phyloP scores from a whole-genome alignment of 37 sponge, comb jelly and placozoan genomes.

The Eunapius fragilis region DNA sequence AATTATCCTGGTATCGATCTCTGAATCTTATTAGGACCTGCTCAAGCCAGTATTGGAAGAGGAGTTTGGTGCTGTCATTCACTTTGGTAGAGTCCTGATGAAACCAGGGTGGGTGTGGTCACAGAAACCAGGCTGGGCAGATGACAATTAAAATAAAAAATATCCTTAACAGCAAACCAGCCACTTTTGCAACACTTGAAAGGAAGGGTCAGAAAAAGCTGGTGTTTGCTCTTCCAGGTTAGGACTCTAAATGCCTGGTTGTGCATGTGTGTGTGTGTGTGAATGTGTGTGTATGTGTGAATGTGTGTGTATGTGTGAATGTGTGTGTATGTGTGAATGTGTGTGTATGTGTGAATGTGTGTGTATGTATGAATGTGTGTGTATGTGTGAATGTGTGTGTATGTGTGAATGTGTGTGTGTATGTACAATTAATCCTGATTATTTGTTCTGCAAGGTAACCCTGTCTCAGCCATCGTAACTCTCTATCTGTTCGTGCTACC shows the following conservation, averaged over 20 bases:
- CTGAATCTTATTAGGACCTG: constrained; percentile 54
- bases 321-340: constrained; percentile 4
- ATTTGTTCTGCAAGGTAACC: constrained; percentile 76
- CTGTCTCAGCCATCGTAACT: constrained; percentile 94
- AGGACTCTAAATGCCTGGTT: neutral
- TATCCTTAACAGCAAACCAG: constrained; percentile 96
- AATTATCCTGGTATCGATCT: neutral
- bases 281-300: neutral
- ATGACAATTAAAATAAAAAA: too few relatives aligned
- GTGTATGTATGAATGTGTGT: neutral
- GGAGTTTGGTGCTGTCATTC: constrained; percentile 73
- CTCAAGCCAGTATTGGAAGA: constrained; percentile 87
- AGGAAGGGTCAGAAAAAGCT: constrained; percentile 63
- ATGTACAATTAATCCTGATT: too few relatives aligned
- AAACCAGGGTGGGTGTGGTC: constrained; percentile 81
- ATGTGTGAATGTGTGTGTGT: neutral
- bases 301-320: neutral
- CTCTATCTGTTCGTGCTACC: constrained; percentile 93
- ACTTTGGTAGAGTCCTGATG: constrained; percentile 96
- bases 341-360: neutral
- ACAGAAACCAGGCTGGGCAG: too few relatives aligned
- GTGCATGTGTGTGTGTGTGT: constrained; percentile 8
- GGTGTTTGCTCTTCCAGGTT: constrained; percentile 95
- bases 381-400: neutral
- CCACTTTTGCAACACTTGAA: constrained; percentile 91